Evolutionary conservation across 2,113 vertebrate genomes (phyloP), one percentile per base, ranked within the genome.

Genomic region (Circaetus gallicus): DNA sequence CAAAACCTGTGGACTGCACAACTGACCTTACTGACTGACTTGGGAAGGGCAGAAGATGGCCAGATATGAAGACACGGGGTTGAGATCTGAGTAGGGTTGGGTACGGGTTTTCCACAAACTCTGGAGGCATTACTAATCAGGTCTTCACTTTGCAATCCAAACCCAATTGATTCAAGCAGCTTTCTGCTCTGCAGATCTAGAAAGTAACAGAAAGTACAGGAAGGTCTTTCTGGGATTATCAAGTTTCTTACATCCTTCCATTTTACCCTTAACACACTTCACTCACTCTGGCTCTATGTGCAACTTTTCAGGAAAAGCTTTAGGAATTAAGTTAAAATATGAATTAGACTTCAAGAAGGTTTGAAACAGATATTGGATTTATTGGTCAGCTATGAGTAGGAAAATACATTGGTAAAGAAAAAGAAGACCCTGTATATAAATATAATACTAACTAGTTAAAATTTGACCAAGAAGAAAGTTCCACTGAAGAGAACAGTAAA

Each of bases 401-500:
- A 99, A 99, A 99, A 99, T 99, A 99, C 99, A 99, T 99, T 98
- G 98, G 99, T 99, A 99, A 99, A 99, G 99, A 99, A 99, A 98
- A 98, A 99, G 98, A 99, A 98, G 99, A 99, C 99, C 98, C 99
- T 99, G 99, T 99, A 98, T 99, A 99, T 99, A 99, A 99, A 99
- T 99, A 98, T 97, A 99, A 98, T 97, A 99, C 99, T 98, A 98
- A 97, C 98, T 99, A 99, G 98, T 99, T 98, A 99, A 98, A 99
- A 98, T 98, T 98, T 98, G 98, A 99, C 98, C 98, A 98, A 99
- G 98, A 98, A 99, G 98, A 99, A 98, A 97, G 94, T 98, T 98
- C 98, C 98, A 98, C 98, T 98, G 98, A 99, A 98, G 98, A 99
- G 98, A 99, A 98, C 97, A 98, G 97, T 98, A 98, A 99, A 99